phyloP scores from a whole-genome alignment of 2,888 invertebrate species.

The Ypsolopha sequella region DNA sequence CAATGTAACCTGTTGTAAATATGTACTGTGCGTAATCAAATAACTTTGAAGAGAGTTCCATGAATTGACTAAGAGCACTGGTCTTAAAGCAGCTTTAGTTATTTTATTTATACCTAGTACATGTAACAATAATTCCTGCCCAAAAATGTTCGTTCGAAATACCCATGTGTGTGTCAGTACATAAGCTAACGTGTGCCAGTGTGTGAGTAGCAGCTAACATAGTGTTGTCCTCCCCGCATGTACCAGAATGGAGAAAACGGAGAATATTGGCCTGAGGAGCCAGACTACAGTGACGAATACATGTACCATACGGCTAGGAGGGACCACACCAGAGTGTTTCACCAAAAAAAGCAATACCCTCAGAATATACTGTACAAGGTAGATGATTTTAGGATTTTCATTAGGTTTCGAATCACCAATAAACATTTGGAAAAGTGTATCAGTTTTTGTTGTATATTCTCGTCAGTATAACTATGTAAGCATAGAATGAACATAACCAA shows the following conservation, averaged over 20 bases:
- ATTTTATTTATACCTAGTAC: too few relatives aligned
- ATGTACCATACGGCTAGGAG: constrained; percentile 66
- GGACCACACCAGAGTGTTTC: constrained; percentile 57
- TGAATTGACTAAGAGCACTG: too few relatives aligned
- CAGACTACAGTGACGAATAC: constrained; percentile 63
- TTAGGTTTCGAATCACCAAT: too few relatives aligned
- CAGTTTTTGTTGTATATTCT: too few relatives aligned
- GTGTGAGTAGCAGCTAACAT: constrained; percentile 43
- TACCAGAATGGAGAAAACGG: constrained; percentile 47
- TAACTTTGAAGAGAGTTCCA: too few relatives aligned
- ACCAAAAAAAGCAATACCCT: constrained; percentile 66
- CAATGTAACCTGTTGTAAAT: too few relatives aligned
- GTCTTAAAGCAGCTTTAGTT: too few relatives aligned
- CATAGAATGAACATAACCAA: too few relatives aligned
- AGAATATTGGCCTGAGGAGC: constrained; percentile 55
- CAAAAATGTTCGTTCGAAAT: neutral
- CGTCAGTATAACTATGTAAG: too few relatives aligned
- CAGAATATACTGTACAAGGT: constrained; percentile 67
- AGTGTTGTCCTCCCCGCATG: constrained; percentile 29
- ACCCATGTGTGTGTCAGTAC: neutral
- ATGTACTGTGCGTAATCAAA: too few relatives aligned
- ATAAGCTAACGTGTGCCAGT: constrained; percentile 10
- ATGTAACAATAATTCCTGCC: neutral
- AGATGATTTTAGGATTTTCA: constrained; percentile 15
- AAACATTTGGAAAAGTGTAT: too few relatives aligned